phyloP scores from a whole-genome alignment of 2,113 vertebrate species.

The Tragelaphus imberbis region DNA sequence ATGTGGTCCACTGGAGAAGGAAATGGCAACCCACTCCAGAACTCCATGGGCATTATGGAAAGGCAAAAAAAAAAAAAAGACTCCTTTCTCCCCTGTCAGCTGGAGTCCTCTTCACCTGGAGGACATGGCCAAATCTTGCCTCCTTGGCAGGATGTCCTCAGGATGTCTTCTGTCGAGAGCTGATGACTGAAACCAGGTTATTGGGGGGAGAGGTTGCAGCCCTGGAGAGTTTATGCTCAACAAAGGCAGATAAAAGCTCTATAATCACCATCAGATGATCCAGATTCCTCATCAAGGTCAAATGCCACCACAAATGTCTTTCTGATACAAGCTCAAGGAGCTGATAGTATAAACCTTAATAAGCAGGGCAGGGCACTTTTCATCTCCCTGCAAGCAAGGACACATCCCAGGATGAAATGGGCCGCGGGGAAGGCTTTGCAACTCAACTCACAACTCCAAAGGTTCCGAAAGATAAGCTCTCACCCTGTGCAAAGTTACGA shows the following conservation, averaged over 20 bases:
- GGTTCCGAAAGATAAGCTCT: constrained; percentile 77
- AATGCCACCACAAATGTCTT: neutral
- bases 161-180: neutral
- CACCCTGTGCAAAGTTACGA: constrained; percentile 82
- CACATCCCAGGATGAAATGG: constrained; percentile 73
- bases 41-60: neutral
- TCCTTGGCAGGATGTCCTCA: neutral
- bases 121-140: neutral
- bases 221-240: neutral
- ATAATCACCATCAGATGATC: neutral
- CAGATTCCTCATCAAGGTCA: constrained; percentile 36
- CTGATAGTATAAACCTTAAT: constrained; percentile 65
- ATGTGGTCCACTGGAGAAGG: neutral
- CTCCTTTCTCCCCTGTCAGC: neutral
- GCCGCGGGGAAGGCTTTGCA: constrained; percentile 64
- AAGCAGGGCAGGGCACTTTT: constrained; percentile 61
- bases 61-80: neutral
- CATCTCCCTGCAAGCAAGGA: constrained; percentile 50
- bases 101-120: neutral
- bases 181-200: neutral
- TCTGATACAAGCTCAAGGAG: neutral
- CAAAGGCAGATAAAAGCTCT: constrained; percentile 7
- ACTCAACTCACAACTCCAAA: constrained; percentile 73
- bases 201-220: neutral
- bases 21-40: neutral